A percentile compares a stretch with the other conserved stretches of the same genome.
Evolutionary conservation across 2,113 vertebrate species (phyloP).

Genomic region (Perca fluviatilis): DNA sequence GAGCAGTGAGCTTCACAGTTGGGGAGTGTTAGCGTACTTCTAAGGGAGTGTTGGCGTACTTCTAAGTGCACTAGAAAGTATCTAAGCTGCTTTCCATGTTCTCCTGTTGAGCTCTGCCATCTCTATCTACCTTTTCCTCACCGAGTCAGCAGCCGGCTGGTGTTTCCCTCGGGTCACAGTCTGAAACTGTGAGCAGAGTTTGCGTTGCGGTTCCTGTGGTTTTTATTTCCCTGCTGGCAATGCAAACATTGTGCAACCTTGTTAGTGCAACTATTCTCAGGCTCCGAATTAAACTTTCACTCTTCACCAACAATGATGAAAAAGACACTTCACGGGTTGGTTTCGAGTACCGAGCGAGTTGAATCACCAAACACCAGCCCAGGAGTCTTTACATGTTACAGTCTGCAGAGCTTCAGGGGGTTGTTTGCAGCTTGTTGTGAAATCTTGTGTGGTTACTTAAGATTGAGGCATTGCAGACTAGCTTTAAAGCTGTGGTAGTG

Average conservation of each 20-base stretch:
- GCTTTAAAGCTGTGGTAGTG: no score
- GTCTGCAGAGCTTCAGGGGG: neutral
- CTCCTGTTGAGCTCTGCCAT: neutral
- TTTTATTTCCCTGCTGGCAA: conserved; percentile 3
- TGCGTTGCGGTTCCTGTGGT: conserved; percentile 29
- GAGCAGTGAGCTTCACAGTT: no score
- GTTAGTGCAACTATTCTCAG: conserved; percentile 3
- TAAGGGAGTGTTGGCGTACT: no score
- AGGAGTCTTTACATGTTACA: neutral
- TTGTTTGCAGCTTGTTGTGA: neutral
- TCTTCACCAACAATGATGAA: neutral
- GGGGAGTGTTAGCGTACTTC: no score
- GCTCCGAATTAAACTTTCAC: conserved; percentile 37
- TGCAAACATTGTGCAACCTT: neutral
- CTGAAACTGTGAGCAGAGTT: neutral
- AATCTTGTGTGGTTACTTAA: conserved; percentile 13
- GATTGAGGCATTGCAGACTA: neutral
- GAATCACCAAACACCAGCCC: neutral
- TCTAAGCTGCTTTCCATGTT: neutral
- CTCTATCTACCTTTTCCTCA: no score
- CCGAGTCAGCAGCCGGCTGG: conserved; percentile 19
- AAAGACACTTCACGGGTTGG: neutral
- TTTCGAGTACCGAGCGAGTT: conserved; percentile 10
- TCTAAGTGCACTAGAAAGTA: no score
- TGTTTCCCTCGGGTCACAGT: conserved; percentile 13